phyloP scores from a whole-genome alignment of 2,113 vertebrate genomes.

The Alexandromys fortis region DNA sequence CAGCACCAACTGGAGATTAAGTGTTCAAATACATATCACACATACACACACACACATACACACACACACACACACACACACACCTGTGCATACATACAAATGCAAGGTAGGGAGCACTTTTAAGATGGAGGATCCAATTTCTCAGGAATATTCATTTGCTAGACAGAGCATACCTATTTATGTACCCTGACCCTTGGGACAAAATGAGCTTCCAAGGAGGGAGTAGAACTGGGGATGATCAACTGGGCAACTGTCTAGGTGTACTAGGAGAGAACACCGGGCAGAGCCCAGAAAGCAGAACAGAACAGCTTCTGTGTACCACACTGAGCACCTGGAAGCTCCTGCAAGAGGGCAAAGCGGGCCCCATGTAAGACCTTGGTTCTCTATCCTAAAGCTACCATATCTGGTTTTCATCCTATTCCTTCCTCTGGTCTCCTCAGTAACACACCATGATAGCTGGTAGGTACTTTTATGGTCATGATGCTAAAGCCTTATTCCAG shows the following conservation, averaged over 20 bases:
- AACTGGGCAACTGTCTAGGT: too few relatives aligned
- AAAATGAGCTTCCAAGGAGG: neutral
- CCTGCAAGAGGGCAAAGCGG: neutral
- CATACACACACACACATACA: neutral
- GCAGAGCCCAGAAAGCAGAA: neutral
- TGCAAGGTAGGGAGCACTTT: neutral
- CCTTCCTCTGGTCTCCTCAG: neutral
- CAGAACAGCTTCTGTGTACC: neutral
- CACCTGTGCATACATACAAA: too few relatives aligned
- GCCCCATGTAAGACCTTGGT: neutral
- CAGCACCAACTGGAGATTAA: neutral
- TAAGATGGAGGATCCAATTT: neutral
- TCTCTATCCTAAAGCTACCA: neutral
- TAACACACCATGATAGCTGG: neutral
- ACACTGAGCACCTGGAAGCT: neutral
- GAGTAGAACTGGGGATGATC: neutral
- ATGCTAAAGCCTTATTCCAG: neutral
- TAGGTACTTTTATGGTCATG: neutral
- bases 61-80: neutral
- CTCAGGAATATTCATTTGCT: neutral
- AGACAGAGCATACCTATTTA: neutral
- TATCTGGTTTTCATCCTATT: neutral
- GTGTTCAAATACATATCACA: neutral
- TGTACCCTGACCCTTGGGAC: neutral
- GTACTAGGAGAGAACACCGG: neutral